These are phyloP conservation scores for Gulo gulo DNA, from an alignment of 2,113 vertebrate genomes.

Conservation along the genomic window DNA sequence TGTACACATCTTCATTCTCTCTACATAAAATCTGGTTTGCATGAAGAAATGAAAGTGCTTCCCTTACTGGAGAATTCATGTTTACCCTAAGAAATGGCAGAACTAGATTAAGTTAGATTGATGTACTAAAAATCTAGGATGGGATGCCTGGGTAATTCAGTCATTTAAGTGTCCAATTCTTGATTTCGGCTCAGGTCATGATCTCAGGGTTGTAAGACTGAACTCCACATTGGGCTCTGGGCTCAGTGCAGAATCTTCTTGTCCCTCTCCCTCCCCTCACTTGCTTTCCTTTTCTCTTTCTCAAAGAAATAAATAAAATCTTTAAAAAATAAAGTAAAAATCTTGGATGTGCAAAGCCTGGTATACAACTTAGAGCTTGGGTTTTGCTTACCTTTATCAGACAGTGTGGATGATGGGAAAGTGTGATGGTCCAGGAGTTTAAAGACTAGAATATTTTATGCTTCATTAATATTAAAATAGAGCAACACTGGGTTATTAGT, in stretches of 20 bases:
- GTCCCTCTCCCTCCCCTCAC: neutral
- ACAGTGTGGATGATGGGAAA: neutral
- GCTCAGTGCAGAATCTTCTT: neutral
- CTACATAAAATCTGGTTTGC: neutral
- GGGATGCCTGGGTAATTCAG: neutral
- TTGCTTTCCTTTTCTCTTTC: neutral
- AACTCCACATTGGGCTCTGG: neutral
- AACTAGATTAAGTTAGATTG: neutral
- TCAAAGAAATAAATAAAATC: neutral
- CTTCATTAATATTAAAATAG: neutral
- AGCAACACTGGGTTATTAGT: neutral
- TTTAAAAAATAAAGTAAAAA: neutral
- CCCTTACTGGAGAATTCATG: neutral
- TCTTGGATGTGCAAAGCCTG: neutral
- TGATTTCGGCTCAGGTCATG: neutral
- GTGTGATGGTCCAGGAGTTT: neutral
- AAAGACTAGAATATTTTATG: neutral
- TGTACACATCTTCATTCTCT: neutral
- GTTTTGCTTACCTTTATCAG: neutral
- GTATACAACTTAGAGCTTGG: neutral
- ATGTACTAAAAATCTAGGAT: neutral
- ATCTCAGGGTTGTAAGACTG: neutral
- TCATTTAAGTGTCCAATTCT: neutral
- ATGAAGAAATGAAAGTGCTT: neutral
- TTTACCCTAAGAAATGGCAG: neutral